Evolutionary conservation across 2,113 vertebrate species (phyloP).

Genomic region (Rhinogobius similis): DNA sequence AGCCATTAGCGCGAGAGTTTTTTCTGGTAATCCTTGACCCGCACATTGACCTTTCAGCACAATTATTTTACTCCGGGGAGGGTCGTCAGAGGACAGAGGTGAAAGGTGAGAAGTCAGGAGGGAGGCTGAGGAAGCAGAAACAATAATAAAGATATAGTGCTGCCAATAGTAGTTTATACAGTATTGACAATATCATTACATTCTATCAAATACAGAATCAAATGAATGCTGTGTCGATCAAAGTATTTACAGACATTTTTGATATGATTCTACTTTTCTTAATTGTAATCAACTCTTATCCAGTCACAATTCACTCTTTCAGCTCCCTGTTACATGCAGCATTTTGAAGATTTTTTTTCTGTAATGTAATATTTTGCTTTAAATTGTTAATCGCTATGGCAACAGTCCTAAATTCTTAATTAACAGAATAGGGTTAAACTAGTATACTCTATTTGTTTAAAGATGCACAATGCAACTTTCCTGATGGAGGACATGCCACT

Average conservation of each 20-base stretch:
- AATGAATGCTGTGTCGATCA: background rate
- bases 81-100: constrained; percentile 17
- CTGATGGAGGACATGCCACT: too few species aligned
- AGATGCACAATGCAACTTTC: too few species aligned
- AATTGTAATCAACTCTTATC: background rate
- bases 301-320: background rate
- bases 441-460: too few species aligned
- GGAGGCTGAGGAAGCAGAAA: constrained; percentile 32
- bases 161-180: background rate
- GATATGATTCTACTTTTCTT: background rate
- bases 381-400: too few species aligned
- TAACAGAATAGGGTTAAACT: too few species aligned
- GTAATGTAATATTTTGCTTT: too few species aligned
- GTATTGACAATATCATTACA: background rate
- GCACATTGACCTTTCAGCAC: constrained; percentile 23
- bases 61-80: constrained; percentile 17
- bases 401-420: too few species aligned
- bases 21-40: constrained; percentile 46
- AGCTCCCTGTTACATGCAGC: too few species aligned
- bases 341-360: too few species aligned
- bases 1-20: constrained; percentile 32
- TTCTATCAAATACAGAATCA: background rate
- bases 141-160: background rate
- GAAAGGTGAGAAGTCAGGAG: constrained; percentile 26
- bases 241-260: background rate